Conservation (phyloP, 2,888 invertebrate species). For the Hirtodrosophila confusa region DNA sequence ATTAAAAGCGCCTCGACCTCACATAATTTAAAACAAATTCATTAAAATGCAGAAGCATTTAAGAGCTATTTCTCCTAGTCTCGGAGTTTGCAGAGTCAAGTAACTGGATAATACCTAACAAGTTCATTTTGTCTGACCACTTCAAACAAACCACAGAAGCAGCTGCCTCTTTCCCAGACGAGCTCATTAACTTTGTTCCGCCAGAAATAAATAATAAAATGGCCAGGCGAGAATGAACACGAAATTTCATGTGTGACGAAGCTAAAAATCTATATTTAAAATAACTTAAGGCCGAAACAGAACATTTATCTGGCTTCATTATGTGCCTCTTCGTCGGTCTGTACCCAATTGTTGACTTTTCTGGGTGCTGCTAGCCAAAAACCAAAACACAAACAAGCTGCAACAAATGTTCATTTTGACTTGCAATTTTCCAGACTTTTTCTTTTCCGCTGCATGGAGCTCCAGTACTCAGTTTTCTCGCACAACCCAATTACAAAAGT, state of each 20-base stretch:
- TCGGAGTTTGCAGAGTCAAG: conserved; percentile 15
- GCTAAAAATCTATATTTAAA: conserved; percentile 26
- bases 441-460: background rate
- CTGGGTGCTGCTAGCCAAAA: conserved; percentile 10
- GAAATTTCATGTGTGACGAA: conserved; percentile 27
- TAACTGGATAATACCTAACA: conserved; percentile 24
- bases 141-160: conserved; percentile 41
- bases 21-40: conserved; percentile 17
- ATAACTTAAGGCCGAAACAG: conserved; percentile 12
- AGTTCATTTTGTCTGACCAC: conserved; percentile 43
- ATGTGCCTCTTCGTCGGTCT: background rate
- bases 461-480: background rate
- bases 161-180: background rate
- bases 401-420: conserved; percentile 34
- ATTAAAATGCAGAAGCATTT: conserved; percentile 17
- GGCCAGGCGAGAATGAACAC: background rate
- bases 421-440: background rate
- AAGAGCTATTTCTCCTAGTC: conserved; percentile 5
- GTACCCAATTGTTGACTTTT: background rate
- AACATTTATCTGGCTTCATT: conserved; percentile 12
- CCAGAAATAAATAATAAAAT: conserved; percentile 55
- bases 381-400: conserved; percentile 19
- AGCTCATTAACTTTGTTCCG: conserved; percentile 56
- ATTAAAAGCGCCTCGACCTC: no score
- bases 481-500: conserved; percentile 51